Percentiles rank a stretch among this genome's conserved stretches.
Conservation (phyloP, 1,140 invertebrate species). For the Heliothis subflexa region DNA sequence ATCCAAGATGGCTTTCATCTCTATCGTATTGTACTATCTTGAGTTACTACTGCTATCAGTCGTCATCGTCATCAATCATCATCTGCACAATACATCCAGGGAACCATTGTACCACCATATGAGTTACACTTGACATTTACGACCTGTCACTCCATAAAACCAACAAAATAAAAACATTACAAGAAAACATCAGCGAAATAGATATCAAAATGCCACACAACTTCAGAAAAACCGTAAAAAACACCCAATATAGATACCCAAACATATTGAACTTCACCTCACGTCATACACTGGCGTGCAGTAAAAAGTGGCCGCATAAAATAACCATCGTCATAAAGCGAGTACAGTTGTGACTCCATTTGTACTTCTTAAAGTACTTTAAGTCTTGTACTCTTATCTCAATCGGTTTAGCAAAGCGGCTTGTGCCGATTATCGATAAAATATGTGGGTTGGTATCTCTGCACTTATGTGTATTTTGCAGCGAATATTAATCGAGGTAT, state of each 20-base stretch:
- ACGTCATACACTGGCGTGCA: constrained; percentile 48
- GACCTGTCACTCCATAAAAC: not conserved
- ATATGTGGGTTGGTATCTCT: constrained; percentile 22
- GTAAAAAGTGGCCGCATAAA: constrained; percentile 65
- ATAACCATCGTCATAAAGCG: constrained; percentile 65
- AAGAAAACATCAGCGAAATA: not conserved
- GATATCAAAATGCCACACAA: constrained; percentile 28
- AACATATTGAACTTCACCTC: constrained; percentile 21
- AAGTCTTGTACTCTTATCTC: constrained; percentile 63
- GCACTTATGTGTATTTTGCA: constrained; percentile 10
- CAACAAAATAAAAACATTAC: constrained; percentile 10
- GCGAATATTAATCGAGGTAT: not conserved
- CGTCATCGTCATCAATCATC: constrained; percentile 13
- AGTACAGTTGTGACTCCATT: constrained; percentile 66
- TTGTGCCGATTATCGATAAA: constrained; percentile 32
- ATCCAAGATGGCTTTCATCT: not conserved
- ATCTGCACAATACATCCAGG: not conserved
- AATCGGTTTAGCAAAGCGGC: constrained; percentile 52
- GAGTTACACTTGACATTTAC: constrained; percentile 3
- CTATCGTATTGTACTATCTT: not conserved
- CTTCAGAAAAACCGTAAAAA: constrained; percentile 2
- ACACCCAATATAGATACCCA: not conserved
- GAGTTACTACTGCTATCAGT: not conserved
- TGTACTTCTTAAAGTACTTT: constrained; percentile 58
- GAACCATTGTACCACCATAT: not conserved